A percentile compares a stretch with the other conserved stretches of the same genome.
Conservation (phyloP, 2,888 invertebrate genomes). For the Drosophila meridiana region DNA sequence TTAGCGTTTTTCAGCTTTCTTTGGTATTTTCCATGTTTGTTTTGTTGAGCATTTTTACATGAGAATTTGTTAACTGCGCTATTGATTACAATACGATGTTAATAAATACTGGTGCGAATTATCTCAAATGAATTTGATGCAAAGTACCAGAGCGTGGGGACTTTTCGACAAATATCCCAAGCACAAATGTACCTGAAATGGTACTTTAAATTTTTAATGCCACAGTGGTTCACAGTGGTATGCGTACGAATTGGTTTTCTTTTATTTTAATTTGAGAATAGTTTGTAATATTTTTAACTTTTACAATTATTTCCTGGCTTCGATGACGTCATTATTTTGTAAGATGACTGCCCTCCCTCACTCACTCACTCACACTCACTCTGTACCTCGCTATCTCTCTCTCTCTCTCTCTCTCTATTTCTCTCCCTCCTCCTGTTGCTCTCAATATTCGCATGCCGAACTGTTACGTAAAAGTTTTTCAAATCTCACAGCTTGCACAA, state of each 20-base stretch:
- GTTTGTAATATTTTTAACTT: not conserved
- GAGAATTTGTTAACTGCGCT: conserved; percentile 43
- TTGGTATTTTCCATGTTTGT: conserved; percentile 12
- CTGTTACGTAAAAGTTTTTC: conserved; percentile 69
- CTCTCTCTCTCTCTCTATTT: not conserved
- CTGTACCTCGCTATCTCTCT: not conserved
- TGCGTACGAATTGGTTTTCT: not conserved
- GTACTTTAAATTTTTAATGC: not conserved
- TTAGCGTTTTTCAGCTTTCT: conserved; percentile 21
- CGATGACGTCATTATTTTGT: not conserved
- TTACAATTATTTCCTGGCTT: too few relatives aligned
- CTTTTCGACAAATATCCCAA: not conserved
- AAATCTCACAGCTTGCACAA: conserved; percentile 65
- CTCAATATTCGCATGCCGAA: conserved; percentile 30
- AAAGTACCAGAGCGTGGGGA: not conserved
- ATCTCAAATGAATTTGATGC: not conserved
- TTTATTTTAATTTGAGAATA: not conserved
- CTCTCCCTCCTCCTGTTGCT: conserved; percentile 37
- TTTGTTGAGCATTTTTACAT: not conserved
- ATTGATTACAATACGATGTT: conserved; percentile 13
- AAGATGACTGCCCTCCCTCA: conserved; percentile 27
- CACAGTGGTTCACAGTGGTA: not conserved
- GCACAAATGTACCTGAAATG: not conserved
- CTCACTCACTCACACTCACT: not conserved
- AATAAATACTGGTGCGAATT: not conserved